phyloP scores from a whole-genome alignment of 2,888 invertebrate genomes.

The Eugnorisma glareosa region DNA sequence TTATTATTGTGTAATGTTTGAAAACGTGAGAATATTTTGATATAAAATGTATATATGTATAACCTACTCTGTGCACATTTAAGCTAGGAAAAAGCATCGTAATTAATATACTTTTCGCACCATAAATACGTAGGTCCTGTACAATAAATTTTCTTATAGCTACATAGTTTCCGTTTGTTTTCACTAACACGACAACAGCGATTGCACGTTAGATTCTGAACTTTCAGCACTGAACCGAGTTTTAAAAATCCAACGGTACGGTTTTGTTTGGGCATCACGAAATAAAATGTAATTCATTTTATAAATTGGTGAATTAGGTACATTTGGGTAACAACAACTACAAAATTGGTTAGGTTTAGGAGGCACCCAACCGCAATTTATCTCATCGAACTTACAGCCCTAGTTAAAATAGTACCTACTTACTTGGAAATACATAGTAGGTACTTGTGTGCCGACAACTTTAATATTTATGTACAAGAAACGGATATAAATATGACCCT shows the following conservation, averaged over 20 bases:
- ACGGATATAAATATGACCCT: constrained; percentile 23
- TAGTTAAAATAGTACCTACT: background rate
- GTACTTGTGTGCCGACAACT: background rate
- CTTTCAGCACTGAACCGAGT: background rate
- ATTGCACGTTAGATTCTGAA: background rate
- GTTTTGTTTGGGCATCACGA: background rate
- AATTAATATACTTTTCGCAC: background rate
- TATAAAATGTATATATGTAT: too few relatives aligned
- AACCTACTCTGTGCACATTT: background rate
- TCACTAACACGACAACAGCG: background rate
- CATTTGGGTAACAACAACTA: background rate
- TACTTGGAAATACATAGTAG: constrained; percentile 13
- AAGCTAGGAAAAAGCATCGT: background rate
- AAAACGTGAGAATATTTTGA: background rate
- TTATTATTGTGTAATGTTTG: background rate
- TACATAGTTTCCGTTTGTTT: background rate
- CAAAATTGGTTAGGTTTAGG: background rate
- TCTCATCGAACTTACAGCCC: constrained; percentile 14
- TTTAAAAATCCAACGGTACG: background rate
- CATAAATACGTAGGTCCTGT: background rate
- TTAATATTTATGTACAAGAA: constrained; percentile 18
- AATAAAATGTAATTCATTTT: background rate
- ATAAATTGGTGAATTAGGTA: background rate
- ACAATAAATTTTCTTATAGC: background rate
- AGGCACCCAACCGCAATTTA: too few relatives aligned